These are phyloP conservation scores for Saguinus imperator DNA, from an alignment of 2,113 vertebrate species.

Conservation along the genomic window DNA sequence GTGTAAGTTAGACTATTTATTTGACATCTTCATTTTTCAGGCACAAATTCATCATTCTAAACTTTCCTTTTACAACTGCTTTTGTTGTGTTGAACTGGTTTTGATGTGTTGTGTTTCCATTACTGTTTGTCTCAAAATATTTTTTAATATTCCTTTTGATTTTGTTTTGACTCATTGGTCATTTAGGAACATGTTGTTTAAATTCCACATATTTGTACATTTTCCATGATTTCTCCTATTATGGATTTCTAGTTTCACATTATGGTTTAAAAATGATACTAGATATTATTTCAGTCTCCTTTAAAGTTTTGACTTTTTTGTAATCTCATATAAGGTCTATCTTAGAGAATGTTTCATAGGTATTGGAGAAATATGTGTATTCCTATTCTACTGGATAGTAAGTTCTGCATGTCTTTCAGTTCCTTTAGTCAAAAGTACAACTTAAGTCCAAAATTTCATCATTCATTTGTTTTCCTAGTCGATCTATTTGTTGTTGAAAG, in stretches of 20 bases:
- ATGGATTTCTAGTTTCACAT: not conserved
- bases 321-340: not conserved
- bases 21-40: not conserved
- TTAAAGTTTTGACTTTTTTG: not conserved
- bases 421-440: not conserved
- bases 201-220: not conserved
- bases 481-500: not conserved
- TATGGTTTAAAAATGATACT: not conserved
- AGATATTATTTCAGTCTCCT: not conserved
- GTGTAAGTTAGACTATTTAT: not conserved
- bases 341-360: not conserved
- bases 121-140: not conserved
- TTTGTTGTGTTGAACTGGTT: not conserved
- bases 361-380: not conserved
- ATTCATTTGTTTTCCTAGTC: not conserved
- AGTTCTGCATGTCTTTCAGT: not conserved
- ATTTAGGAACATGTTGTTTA: not conserved
- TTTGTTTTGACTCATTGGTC: not conserved
- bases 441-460: not conserved
- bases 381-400: not conserved
- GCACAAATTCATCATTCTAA: too few species aligned
- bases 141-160: not conserved
- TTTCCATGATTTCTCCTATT: not conserved
- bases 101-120: not conserved
- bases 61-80: not conserved